Base-by-base conservation (phyloP, 1,140 invertebrate species). In the Drosophila sulfurigaster region DNA sequence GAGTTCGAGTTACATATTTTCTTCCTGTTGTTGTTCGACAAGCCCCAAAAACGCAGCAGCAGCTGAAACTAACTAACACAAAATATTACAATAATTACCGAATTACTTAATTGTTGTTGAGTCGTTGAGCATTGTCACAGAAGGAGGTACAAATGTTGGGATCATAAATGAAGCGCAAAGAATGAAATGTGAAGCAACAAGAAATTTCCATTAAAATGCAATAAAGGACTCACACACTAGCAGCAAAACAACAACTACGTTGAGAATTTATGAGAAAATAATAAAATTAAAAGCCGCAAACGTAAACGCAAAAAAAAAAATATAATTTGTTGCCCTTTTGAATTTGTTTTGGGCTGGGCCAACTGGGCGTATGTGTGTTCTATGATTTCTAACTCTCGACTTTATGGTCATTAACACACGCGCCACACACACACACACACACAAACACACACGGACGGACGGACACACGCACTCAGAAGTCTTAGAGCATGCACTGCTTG, bases 191-290 rank as follows among this genome's bases (percentile, higher is more conserved):
- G 41, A 7, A 57, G 30, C 30, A 67, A 79, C 63, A 45, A 65
- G 63, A 82, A 88, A 87, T 88, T 88, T 83, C 80, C 83, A 88
- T 88, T 88, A 88, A 88, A 83, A 88, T 88, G 83, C 83, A 88
- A 88, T 88, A 88, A 87, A 83, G 66, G 57, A 59, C 52, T 54
- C 28, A 71, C 59, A 46, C 13, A 64, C 49, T 57, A 56, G 16
- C 15, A 51, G 7, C 16, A 28, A 67, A 65, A 51, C 13, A 68
- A 58, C 68, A 75, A 67, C 68, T 65, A 62, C 58, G 52, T 72
- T 54, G 48, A 30, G 48, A 81, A 83, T 75, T 88, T 83, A 88
- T 83, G 78, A 67, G 78, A 81, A 88, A 89, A 89, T 88, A 83
- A 88, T 88, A 88, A 88, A 88, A 83, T 78, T 75, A 81, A 88